phyloP scores from a whole-genome alignment of 2,888 invertebrate genomes.

The Resseliella maxima region DNA sequence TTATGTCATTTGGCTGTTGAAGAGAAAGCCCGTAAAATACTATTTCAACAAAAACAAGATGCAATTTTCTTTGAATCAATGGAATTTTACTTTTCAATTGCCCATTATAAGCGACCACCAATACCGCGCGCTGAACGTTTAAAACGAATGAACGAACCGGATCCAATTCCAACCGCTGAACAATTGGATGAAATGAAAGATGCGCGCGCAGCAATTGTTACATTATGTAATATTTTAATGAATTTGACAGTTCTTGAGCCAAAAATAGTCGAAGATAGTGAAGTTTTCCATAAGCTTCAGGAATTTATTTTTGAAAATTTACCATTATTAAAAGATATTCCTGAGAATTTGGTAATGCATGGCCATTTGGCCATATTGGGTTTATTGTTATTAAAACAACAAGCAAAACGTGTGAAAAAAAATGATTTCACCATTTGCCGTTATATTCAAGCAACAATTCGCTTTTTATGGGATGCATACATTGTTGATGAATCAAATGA shows the following conservation, averaged over 20 bases:
- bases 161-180: slow-evolving; percentile 79
- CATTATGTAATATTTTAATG: slow-evolving; percentile 92
- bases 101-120: slow-evolving; percentile 84
- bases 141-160: slow-evolving; percentile 80
- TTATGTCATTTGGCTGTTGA: slow-evolving; percentile 92
- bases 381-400: slow-evolving; percentile 83
- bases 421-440: slow-evolving; percentile 90
- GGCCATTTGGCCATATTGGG: slow-evolving; percentile 88
- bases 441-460: slow-evolving; percentile 88
- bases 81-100: slow-evolving; percentile 87
- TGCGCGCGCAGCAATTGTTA: slow-evolving; percentile 85
- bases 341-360: slow-evolving; percentile 85
- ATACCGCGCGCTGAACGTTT: slow-evolving; percentile 83
- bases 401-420: slow-evolving; percentile 83
- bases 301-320: slow-evolving; percentile 88
- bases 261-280: slow-evolving; percentile 82
- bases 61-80: slow-evolving; percentile 83
- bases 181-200: slow-evolving; percentile 85
- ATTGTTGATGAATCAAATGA: slow-evolving; percentile 89
- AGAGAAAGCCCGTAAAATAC: slow-evolving; percentile 84
- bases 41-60: slow-evolving; percentile 82
- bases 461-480: slow-evolving; percentile 93
- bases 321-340: slow-evolving; percentile 84
- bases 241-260: slow-evolving; percentile 90
- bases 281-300: slow-evolving; percentile 81